Evolutionary conservation across 2,797 vertebrate genomes (phyloP), one percentile per base, ranked within the genome.

Genomic region (Eurystomus glaucurus): DNA sequence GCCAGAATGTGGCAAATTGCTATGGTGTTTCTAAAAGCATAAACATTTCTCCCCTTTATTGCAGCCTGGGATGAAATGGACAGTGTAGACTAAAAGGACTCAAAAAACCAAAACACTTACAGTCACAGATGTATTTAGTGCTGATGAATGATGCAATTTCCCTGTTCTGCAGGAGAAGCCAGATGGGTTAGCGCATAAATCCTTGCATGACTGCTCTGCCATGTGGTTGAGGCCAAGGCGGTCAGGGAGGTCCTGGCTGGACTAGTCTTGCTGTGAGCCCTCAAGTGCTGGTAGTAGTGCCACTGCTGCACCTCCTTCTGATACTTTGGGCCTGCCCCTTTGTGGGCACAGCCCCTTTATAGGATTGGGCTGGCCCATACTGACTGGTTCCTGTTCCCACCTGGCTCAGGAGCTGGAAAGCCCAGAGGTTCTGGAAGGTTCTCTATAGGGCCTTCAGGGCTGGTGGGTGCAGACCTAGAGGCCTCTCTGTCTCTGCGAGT

Each of bases 401-500:
- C 50, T 17, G 45, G 5, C 10, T 14, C 0, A 5, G 18, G 20
- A 11, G 2, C 37, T 37, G 37, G 37, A 37, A 37, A 37, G 37
- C 37, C 37, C 37, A 37, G 35, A 5, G 4, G 7, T 14, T 77
- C 37, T 1, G 0, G 43, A 14, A 2, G 1, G 10, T 4, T 77
- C 35, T 25, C 8, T 6, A 18, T 1, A 5, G 15, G 3, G 10
- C 2, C 7, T 8, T 50, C 2, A 6, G 15, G 4, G 5, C 13
- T 2, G 22, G 11, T 2, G 0, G 20, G 8, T n/a, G 11, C 1
- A 16, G 11, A 13, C 1, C 2, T 1, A 2, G 4, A 5, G 20
- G 23, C 2, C 9, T 9, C 4, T 13, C 16, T 7, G 43, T 3
- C 4, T 2, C 9, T 0, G 0, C 2, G 0, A 6, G 14, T 1